A percentile compares a stretch with the other conserved stretches of the same genome.
Conservation (phyloP, 1,140 invertebrate species). For the Zaprionus camerounensis region DNA sequence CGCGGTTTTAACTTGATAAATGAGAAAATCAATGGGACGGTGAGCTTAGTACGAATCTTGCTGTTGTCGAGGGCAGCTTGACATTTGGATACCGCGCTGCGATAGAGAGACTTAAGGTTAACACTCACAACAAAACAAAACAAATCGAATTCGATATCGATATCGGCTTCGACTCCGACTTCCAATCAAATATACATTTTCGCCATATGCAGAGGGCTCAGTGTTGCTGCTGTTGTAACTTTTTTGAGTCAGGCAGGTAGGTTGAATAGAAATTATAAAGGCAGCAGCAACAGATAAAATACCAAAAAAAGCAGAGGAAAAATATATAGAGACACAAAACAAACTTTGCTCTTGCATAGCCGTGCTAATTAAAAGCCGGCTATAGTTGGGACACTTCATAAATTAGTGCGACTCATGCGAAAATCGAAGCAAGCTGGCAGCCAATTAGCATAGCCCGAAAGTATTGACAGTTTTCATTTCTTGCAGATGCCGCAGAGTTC, state of each 20-base stretch:
- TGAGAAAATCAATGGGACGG: conserved; percentile 71
- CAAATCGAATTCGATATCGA: conserved; percentile 17
- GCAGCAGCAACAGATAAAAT: conserved; percentile 34
- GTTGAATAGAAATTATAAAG: conserved; percentile 70
- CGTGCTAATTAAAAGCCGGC: conserved; percentile 42
- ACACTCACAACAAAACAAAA: conserved; percentile 35
- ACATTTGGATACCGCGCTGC: conserved; percentile 37
- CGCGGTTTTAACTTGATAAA: conserved; percentile 64
- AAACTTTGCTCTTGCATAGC: conserved; percentile 26
- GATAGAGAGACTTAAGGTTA: conserved; percentile 56
- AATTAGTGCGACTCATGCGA: conserved; percentile 31
- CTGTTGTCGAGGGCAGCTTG: conserved; percentile 60
- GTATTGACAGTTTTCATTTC: conserved; percentile 3
- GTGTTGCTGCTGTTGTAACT: conserved; percentile 43
- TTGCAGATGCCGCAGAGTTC: conserved; percentile 93
- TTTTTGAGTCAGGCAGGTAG: conserved; percentile 58
- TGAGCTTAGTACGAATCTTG: conserved; percentile 70
- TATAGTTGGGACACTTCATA: conserved; percentile 24
- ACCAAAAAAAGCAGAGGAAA: conserved; percentile 28
- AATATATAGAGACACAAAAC: conserved; percentile 21
- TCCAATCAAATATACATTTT: conserved; percentile 25
- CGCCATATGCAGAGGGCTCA: conserved; percentile 47
- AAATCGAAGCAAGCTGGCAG: conserved; percentile 2
- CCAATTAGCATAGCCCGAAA: conserved; percentile 48
- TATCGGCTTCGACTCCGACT: conserved; percentile 13